Evolutionary conservation across 2,113 vertebrate species (phyloP).

Genomic region (Neolamprologus falcicula): DNA sequence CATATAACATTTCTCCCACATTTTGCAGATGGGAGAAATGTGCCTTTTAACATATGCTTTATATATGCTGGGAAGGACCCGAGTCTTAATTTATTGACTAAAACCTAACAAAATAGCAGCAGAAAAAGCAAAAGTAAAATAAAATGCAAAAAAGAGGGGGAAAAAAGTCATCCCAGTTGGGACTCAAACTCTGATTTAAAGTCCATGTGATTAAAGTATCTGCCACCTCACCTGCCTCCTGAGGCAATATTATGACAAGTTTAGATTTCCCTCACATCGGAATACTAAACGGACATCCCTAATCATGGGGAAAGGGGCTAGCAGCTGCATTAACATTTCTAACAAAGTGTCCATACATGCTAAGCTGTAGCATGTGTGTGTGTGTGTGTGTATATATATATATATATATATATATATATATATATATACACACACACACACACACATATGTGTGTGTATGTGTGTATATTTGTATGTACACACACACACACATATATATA

Average conservation of each 20-base stretch:
- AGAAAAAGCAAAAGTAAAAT: not conserved
- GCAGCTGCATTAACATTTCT: not conserved
- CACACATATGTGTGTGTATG: too few species aligned
- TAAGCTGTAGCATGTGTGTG: not conserved
- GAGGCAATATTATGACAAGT: not conserved
- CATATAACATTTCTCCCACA: not conserved
- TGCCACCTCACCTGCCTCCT: not conserved
- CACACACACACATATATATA: not conserved
- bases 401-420: too few species aligned
- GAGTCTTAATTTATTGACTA: not conserved
- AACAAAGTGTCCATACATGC: not conserved
- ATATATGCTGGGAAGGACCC: not conserved
- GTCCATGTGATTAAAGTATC: not conserved
- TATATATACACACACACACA: accelerated
- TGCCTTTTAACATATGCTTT: not conserved
- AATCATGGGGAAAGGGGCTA: not conserved
- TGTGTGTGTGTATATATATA: accelerated
- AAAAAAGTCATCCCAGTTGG: not conserved
- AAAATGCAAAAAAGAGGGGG: not conserved
- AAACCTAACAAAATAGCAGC: not conserved
- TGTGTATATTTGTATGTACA: too few species aligned
- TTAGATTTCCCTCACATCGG: not conserved
- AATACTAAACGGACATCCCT: not conserved
- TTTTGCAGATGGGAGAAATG: not conserved
- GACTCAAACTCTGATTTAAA: not conserved